Base-by-base conservation (phyloP, 2,888 invertebrate species). In the Eremobia ochroleuca region DNA sequence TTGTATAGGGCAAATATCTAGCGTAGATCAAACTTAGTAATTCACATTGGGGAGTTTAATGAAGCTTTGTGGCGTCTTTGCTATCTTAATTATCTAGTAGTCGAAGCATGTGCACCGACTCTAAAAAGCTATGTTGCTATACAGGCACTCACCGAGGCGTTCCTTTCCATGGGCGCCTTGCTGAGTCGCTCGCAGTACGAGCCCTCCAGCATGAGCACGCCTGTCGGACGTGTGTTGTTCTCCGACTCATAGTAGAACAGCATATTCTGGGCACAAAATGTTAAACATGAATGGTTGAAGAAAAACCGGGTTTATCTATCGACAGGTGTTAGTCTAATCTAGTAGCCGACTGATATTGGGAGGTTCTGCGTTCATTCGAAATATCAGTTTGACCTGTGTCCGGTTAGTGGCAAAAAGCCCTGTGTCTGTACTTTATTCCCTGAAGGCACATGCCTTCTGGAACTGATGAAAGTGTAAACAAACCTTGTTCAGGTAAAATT, bases 241-340 rank as follows among this genome's bases (percentile, higher is more conserved):
- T 99, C 99, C 72, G 98, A 98, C 92, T 99, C 99, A 95, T 98
- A 99, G 97, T 99, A 99, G 95, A 99, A 99, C 88, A 99, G 96
- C 90, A 99, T 95, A 95, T 99, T 99, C 98, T 99, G 81, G 15
- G 97, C 58, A 79, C 28, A 79, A 79, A 49, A n/a, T 1, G 37
- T 37, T 37, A 37, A 37, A 1, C 37, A 8, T 70, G 31, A 73
- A 28, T 37, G 21, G 25, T 49, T 58, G 2, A 25, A 21, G 11
- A 65, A 21, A 3, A 34, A 74, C 6, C 4, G 2, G 2, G n/a
- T 25, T 21, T 46, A 2, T 28, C 18, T 31, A 9, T 5, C 5
- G 15, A 40, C 31, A 28, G 31, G 25, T 4, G 31, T 40, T 21
- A 40, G 28, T 28, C 21, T 21, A 40, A 21, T 28, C 21, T 40